phyloP scores from a whole-genome alignment of 2,113 vertebrate genomes.

The Heptranchias perlo region DNA sequence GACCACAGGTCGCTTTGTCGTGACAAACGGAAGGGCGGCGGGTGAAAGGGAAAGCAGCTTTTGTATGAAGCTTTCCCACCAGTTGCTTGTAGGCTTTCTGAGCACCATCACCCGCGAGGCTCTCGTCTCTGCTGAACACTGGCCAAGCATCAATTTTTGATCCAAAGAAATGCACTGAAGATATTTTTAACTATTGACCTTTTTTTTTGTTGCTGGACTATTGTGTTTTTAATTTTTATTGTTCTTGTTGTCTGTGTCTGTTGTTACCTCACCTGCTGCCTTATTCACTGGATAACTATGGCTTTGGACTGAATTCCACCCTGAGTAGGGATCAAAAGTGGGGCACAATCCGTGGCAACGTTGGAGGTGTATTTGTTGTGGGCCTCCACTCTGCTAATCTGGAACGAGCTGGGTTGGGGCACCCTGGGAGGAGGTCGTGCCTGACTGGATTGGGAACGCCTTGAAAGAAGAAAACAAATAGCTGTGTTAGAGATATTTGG shows the following conservation, averaged over 20 bases:
- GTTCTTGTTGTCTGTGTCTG: not conserved
- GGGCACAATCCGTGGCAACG: not conserved
- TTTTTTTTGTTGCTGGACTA: not conserved
- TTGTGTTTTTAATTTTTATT: not conserved
- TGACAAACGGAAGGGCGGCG: not conserved
- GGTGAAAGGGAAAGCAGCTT: not conserved
- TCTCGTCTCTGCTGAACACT: not conserved
- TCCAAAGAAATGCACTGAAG: not conserved
- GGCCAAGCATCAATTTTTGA: too few relatives aligned
- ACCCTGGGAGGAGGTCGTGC: not conserved
- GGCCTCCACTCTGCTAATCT: too few relatives aligned
- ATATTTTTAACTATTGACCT: not conserved
- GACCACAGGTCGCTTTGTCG: too few relatives aligned
- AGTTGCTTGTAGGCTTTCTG: not conserved
- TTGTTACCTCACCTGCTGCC: too few relatives aligned
- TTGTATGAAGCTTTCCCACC: not conserved
- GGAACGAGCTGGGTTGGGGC: not conserved
- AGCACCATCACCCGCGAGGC: not conserved
- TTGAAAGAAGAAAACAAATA: not conserved
- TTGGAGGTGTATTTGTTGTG: not conserved
- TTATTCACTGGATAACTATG: too few relatives aligned
- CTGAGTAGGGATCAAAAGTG: not conserved
- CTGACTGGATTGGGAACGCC: not conserved
- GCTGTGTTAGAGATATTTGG: not conserved
- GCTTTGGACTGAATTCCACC: not conserved